These are phyloP conservation scores for Regulus satrapa DNA, from an alignment of 2,113 vertebrate genomes.

Conservation along the genomic window DNA sequence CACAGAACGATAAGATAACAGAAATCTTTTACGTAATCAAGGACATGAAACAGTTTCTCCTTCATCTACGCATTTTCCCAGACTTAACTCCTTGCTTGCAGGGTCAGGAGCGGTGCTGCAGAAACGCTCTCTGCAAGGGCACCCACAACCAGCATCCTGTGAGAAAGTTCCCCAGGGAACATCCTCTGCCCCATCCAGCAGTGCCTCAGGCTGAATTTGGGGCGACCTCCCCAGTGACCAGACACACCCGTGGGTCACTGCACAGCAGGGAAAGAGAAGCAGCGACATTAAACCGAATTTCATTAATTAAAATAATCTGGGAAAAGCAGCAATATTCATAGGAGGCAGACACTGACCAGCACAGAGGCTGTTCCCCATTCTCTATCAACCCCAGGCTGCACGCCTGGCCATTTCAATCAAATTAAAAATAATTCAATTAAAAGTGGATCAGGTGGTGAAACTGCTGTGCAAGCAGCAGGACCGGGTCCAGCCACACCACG, in stretches of 20 bases:
- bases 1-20: neutral
- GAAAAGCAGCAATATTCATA: neutral
- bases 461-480: neutral
- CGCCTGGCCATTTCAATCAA: no score
- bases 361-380: fast-evolving
- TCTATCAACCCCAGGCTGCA: neutral
- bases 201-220: neutral
- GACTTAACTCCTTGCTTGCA: neutral
- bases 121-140: neutral
- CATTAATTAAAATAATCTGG: neutral
- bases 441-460: neutral
- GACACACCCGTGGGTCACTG: neutral
- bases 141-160: fast-evolving
- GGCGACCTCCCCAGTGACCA: neutral
- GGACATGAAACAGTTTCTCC: neutral
- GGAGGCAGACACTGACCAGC: neutral
- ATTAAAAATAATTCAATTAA: no score
- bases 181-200: neutral
- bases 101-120: neutral
- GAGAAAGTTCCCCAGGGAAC: neutral
- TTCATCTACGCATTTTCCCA: neutral
- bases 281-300: fast-evolving
- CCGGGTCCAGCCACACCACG: fast-evolving
- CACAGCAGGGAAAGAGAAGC: neutral
- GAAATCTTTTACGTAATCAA: neutral